phyloP scores from a whole-genome alignment of 2,888 invertebrate species.

The Caenorhabditis uteleia region DNA sequence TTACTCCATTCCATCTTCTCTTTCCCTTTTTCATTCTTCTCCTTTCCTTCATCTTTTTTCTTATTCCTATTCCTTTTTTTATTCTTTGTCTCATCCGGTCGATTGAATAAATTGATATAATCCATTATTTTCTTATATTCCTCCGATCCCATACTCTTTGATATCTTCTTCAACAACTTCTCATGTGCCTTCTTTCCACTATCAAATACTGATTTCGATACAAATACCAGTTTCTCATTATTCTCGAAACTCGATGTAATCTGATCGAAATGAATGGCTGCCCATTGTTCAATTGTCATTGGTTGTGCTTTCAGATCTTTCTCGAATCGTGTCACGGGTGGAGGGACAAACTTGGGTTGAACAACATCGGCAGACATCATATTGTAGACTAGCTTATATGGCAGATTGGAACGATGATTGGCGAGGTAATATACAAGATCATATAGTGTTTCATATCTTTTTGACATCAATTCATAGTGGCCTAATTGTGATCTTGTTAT shows the following conservation, averaged over 20 bases:
- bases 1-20: conserved; percentile 1
- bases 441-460: conserved; percentile 45
- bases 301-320: conserved; percentile 31
- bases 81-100: conserved; percentile 1
- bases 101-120: neutral
- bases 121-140: conserved; percentile 5
- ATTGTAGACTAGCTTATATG: conserved; percentile 36
- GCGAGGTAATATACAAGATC: conserved; percentile 47
- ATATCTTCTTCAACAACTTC: conserved; percentile 4
- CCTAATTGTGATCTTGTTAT: conserved; percentile 42
- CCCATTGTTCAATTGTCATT: conserved; percentile 51
- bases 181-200: conserved; percentile 22
- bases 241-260: conserved; percentile 18
- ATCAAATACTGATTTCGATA: conserved; percentile 33
- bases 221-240: conserved; percentile 18
- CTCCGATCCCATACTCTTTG: conserved; percentile 4
- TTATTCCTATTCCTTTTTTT: neutral
- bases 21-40: conserved; percentile 4
- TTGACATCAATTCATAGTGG: conserved; percentile 45
- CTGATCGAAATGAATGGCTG: conserved; percentile 43
- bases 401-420: conserved; percentile 31
- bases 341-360: conserved; percentile 15
- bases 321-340: conserved; percentile 12
- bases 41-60: neutral
- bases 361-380: conserved; percentile 22